Conservation (phyloP, 2,888 invertebrate species). For the Drosophila fungiperda region DNA sequence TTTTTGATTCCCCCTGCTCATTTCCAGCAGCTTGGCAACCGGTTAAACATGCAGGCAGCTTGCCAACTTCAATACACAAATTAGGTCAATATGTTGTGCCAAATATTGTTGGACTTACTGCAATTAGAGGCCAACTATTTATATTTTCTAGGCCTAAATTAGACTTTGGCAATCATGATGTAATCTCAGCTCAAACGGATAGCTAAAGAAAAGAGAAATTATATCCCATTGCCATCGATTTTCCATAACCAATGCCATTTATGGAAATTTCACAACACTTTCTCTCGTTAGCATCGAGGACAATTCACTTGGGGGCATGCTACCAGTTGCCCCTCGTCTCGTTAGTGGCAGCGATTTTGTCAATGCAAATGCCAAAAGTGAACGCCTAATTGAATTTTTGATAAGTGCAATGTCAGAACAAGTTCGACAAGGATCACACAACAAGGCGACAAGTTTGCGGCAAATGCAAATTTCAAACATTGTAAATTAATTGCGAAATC, state of each 20-base stretch:
- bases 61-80: slow-evolving; percentile 37
- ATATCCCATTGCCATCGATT: not conserved
- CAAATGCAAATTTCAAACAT: slow-evolving; percentile 52
- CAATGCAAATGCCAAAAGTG: slow-evolving; percentile 49
- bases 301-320: slow-evolving; percentile 28
- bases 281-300: slow-evolving; percentile 35
- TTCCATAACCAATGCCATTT: slow-evolving; percentile 3
- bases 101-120: not conserved
- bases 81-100: slow-evolving; percentile 26
- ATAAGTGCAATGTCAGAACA: slow-evolving; percentile 47
- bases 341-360: slow-evolving; percentile 52
- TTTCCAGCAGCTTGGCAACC: slow-evolving; percentile 25
- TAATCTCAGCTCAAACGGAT: not conserved
- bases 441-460: slow-evolving; percentile 27
- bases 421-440: slow-evolving; percentile 26
- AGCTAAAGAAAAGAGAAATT: not conserved
- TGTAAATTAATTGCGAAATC: slow-evolving; percentile 64
- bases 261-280: slow-evolving; percentile 23
- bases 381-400: slow-evolving; percentile 70
- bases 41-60: slow-evolving; percentile 50
- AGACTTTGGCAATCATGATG: not conserved
- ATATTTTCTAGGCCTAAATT: not conserved
- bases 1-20: slow-evolving; percentile 27
- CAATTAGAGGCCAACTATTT: slow-evolving; percentile 1
- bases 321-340: slow-evolving; percentile 23